phyloP scores from a whole-genome alignment of 2,113 vertebrate genomes.

The Laticauda colubrina region DNA sequence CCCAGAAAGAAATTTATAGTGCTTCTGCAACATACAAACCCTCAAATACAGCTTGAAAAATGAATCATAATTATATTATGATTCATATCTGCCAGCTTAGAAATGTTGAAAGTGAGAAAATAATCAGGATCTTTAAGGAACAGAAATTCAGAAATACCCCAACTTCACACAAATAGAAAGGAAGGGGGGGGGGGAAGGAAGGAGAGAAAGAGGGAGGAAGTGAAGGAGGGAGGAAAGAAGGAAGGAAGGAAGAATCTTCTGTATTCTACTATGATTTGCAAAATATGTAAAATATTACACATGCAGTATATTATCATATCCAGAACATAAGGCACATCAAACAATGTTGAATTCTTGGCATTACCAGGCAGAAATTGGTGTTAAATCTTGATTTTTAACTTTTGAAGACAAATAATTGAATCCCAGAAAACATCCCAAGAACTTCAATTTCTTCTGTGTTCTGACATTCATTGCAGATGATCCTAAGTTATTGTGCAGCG shows the following conservation, averaged over 20 bases:
- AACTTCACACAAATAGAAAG: background rate
- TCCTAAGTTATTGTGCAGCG: background rate
- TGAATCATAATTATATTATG: background rate
- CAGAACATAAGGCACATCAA: background rate
- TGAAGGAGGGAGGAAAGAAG: background rate
- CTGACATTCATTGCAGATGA: slow-evolving; percentile 21
- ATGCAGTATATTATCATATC: background rate
- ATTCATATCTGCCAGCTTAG: background rate
- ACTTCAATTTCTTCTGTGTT: background rate
- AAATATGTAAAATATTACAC: background rate
- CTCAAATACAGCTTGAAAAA: background rate
- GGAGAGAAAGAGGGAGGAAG: background rate
- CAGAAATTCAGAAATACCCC: background rate
- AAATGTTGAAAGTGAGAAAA: background rate
- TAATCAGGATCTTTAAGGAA: background rate
- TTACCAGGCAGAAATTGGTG: background rate
- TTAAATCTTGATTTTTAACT: background rate
- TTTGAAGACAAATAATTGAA: slow-evolving; percentile 6
- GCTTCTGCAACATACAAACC: background rate
- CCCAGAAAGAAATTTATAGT: background rate
- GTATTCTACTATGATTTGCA: background rate
- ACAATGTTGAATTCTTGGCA: background rate
- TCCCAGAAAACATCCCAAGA: background rate
- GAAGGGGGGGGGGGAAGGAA: background rate
- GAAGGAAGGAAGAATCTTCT: background rate